Base-by-base conservation (phyloP, 1,140 invertebrate genomes). In the Trigoniulus corallinus region DNA sequence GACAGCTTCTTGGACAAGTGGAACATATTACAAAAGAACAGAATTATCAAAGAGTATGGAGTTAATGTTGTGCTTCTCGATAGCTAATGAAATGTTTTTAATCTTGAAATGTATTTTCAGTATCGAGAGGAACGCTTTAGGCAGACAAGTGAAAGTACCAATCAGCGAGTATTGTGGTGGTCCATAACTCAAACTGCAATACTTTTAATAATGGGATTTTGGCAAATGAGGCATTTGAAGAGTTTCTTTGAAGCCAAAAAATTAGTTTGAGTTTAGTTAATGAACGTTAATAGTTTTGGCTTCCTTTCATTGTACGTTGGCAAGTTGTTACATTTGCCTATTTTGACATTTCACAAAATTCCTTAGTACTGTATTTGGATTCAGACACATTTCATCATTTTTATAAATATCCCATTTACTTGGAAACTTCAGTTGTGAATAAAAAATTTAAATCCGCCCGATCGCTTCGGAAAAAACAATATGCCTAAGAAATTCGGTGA, bases 221-320 rank as follows among this genome's bases (percentile, higher is more conserved):
- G 94, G 94, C 96, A 99, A 71, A 98, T 98, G 92, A 80, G 79
- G 62, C 95, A 98, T 78, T 73, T 99, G 37, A 98, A 98, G 74
- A 88, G 86, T 59, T 99, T 99, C 76, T 99, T 99, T 64, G 93
- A 99, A 73, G 95, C 95, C 15, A 99, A 99, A 68, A 98, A 99
- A 78, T 73, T 99, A 61, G 95, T 98, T 43, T 98, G 21, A 20
- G 4, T 44, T 39, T 39, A 12, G 37, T n/a, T n/a, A n/a, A n/a
- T n/a, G n/a, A n/a, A n/a, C n/a, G n/a, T n/a, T n/a, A n/a, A n/a
- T n/a, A n/a, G n/a, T n/a, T n/a, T n/a, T n/a, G n/a, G n/a, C n/a
- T n/a, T n/a, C n/a, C n/a, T n/a, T n/a, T n/a, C n/a, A n/a, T n/a
- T n/a, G n/a, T n/a, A n/a, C n/a, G n/a, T n/a, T n/a, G n/a, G n/a